Conservation (phyloP, 2,888 invertebrate species). For the Platypus cylindrus region DNA sequence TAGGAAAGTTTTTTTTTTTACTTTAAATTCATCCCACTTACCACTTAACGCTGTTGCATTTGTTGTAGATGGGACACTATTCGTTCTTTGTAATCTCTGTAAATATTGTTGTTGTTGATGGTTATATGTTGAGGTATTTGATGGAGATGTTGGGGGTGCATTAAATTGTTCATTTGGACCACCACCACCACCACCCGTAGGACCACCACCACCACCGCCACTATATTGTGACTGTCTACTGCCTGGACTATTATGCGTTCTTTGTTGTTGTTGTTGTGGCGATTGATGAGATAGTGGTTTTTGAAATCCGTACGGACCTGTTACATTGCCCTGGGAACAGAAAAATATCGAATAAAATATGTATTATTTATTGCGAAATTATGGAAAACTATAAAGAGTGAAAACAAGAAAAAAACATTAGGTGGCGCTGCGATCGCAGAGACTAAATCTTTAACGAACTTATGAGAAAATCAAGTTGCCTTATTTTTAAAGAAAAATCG, state of each 20-base stretch:
- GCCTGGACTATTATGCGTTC: conserved; percentile 39
- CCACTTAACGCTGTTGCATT: conserved; percentile 49
- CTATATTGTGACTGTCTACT: conserved; percentile 43
- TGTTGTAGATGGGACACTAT: conserved; percentile 43
- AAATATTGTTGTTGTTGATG: conserved; percentile 35
- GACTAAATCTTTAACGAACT: too few relatives aligned
- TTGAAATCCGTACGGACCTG: conserved; percentile 21
- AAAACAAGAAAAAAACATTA: too few relatives aligned
- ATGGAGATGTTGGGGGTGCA: conserved; percentile 38
- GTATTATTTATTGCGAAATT: too few relatives aligned
- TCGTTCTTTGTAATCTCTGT: conserved; percentile 43
- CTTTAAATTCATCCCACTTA: too few relatives aligned
- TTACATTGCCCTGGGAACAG: conserved; percentile 17
- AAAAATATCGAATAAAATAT: too few relatives aligned
- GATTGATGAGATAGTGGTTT: conserved; percentile 24
- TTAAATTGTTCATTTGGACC: conserved; percentile 40
- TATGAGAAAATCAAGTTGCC: too few relatives aligned
- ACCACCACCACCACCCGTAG: too few relatives aligned
- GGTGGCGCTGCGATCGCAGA: too few relatives aligned
- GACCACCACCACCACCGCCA: too few relatives aligned
- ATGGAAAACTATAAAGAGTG: too few relatives aligned
- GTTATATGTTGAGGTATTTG: conserved; percentile 34
- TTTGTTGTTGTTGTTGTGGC: conserved; percentile 28
- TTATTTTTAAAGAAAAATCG: too few relatives aligned
- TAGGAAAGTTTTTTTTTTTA: too few relatives aligned